Base-by-base conservation (phyloP, 2,797 vertebrate species). In the Selene dorsalis region DNA sequence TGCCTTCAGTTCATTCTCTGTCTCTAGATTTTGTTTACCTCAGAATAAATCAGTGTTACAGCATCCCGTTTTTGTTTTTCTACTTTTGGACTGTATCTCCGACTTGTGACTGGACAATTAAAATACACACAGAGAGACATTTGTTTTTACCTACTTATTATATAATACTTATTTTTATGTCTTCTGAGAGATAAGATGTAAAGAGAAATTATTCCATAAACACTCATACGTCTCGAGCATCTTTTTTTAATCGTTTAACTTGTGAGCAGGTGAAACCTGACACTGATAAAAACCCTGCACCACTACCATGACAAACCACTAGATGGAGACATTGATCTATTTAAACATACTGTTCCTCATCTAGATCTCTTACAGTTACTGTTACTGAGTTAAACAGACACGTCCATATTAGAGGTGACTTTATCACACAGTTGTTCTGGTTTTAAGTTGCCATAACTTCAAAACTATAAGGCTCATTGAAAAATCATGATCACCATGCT, bases 241-340 rank as follows among this genome's bases (percentile, higher is more conserved):
- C 5, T 35, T 26, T 32, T 14, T 16, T 9, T 2, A 30, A 22
- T 64, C 1, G 8, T 18, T 28, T 1, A 62, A 26, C 2, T 28
- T 48, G 24, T 66, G n/a, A 64, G 6, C 60, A 50, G 41, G 22
- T 77, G 1, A 47, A 43, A 41, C 3, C 13, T 50, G 7, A 14
- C 6, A 17, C 12, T 6, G 12, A 17, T 6, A 20, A 38, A 55
- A 1, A 2, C 5, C 8, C 14, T 28, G 18, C 32, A 35, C 4
- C 18, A 30, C 0, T 80, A 32, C 72, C 57, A 38, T 69, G 56
- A 20, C 3, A 32, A 20, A 56, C 90, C 91, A 89, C 84, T 83
- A 92, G 91, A 84, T 86, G 90, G 92, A 62, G 82, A 77, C 84
- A 82, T 62, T 69, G 65, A 56, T 65, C 64, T 39, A 35, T 81